Conservation (phyloP, 2,888 invertebrate genomes). For the Orthonevra nobilis region DNA sequence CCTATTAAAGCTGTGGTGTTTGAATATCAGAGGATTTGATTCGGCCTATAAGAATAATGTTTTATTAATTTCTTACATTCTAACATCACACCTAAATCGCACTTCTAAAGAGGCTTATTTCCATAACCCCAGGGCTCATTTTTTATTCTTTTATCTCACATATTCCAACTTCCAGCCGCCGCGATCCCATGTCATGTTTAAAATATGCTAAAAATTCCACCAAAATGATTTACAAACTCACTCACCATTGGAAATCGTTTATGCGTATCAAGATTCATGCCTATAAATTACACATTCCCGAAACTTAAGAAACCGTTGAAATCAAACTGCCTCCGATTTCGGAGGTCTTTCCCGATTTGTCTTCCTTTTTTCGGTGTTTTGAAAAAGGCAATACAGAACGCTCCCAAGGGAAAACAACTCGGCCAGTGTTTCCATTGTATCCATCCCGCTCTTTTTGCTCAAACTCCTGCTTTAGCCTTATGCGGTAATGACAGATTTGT, state of each 20-base stretch:
- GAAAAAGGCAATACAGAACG: background rate
- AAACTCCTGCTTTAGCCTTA: conserved; percentile 1
- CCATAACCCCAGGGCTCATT: too few species aligned
- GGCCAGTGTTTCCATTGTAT: background rate
- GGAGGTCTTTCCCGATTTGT: background rate
- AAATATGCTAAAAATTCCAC: conserved; percentile 17
- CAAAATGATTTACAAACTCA: conserved; percentile 54
- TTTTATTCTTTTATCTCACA: too few species aligned
- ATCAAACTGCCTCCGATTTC: conserved; percentile 31
- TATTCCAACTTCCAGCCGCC: too few species aligned
- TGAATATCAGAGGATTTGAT: too few species aligned
- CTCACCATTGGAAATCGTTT: conserved; percentile 52
- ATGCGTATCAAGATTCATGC: conserved; percentile 22
- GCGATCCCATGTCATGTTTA: background rate
- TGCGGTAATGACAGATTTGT: conserved; percentile 61
- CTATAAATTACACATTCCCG: conserved; percentile 45
- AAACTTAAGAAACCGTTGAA: conserved; percentile 6
- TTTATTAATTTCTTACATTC: too few species aligned
- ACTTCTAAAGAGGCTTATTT: too few species aligned
- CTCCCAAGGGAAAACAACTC: conserved; percentile 39
- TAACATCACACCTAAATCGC: too few species aligned
- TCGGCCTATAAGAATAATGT: too few species aligned
- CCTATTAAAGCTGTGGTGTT: too few species aligned
- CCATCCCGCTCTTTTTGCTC: background rate
- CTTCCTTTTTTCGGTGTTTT: background rate